These are phyloP conservation scores for Pandemis cinnamomeana DNA, from an alignment of 2,888 invertebrate genomes.

Conservation along the genomic window DNA sequence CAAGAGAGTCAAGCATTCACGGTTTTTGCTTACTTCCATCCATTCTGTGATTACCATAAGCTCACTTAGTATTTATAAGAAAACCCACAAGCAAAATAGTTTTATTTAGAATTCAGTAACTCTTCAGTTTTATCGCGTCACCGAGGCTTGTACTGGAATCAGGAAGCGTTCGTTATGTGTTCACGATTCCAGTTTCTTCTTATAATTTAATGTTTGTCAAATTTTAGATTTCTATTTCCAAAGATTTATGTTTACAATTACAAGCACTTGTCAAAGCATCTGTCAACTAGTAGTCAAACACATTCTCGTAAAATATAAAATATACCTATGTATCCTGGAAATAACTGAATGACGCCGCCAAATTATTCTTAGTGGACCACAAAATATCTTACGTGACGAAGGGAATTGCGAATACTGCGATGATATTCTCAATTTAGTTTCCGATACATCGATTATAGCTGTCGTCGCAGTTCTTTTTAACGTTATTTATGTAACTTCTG, in stretches of 20 bases:
- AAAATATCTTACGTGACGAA: constrained; percentile 12
- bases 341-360: constrained; percentile 12
- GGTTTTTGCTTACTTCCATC: no score
- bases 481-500: constrained; percentile 2
- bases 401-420: background rate
- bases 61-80: no score
- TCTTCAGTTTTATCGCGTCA: background rate
- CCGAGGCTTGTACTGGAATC: background rate
- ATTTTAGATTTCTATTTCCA: constrained; percentile 25
- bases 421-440: constrained; percentile 11
- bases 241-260: constrained; percentile 34
- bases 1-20: background rate
- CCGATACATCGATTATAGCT: background rate
- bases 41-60: no score
- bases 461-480: constrained; percentile 11
- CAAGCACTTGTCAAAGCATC: constrained; percentile 35
- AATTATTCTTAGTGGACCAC: constrained; percentile 17
- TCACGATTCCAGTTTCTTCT: constrained; percentile 23
- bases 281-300: constrained; percentile 32
- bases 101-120: no score
- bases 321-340: constrained; percentile 11
- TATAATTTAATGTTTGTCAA: constrained; percentile 23
- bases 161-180: constrained; percentile 23
- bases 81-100: no score
- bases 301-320: constrained; percentile 24